These are phyloP conservation scores for Rapana venosa DNA, from an alignment of 2,888 invertebrate species.

Conservation along the genomic window DNA sequence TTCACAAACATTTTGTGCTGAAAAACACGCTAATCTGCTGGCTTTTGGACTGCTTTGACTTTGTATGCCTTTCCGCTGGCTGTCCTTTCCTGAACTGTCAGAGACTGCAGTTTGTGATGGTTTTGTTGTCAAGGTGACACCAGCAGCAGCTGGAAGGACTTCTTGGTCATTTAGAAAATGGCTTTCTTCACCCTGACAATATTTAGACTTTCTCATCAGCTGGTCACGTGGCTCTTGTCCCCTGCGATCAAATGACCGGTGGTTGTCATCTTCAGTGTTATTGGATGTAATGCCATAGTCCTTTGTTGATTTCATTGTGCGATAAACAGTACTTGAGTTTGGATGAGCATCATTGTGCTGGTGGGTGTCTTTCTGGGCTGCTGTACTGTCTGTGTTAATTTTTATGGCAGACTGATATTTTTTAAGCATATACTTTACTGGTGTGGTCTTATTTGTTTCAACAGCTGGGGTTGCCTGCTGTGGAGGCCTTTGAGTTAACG, in stretches of 20 bases:
- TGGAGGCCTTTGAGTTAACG: neutral
- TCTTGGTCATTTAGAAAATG: neutral
- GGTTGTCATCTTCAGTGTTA: neutral
- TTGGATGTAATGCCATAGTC: neutral
- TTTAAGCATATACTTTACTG: neutral
- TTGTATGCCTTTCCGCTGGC: neutral
- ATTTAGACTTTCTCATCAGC: neutral
- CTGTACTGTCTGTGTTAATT: neutral
- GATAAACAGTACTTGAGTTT: neutral
- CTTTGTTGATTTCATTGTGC: neutral
- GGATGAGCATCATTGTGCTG: neutral
- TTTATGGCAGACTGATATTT: slow-evolving; percentile 6
- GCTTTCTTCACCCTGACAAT: neutral
- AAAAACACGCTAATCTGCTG: neutral
- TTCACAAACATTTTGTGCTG: neutral
- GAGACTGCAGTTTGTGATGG: neutral
- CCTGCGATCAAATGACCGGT: neutral
- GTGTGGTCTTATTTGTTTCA: neutral
- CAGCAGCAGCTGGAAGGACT: too few species aligned
- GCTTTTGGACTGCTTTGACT: neutral
- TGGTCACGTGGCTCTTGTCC: neutral
- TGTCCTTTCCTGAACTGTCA: neutral
- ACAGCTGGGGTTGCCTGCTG: neutral
- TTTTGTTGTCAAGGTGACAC: neutral
- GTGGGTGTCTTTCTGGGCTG: neutral